These are phyloP conservation scores for Tursiops truncatus DNA, from an alignment of 2,113 vertebrate species.

Conservation along the genomic window DNA sequence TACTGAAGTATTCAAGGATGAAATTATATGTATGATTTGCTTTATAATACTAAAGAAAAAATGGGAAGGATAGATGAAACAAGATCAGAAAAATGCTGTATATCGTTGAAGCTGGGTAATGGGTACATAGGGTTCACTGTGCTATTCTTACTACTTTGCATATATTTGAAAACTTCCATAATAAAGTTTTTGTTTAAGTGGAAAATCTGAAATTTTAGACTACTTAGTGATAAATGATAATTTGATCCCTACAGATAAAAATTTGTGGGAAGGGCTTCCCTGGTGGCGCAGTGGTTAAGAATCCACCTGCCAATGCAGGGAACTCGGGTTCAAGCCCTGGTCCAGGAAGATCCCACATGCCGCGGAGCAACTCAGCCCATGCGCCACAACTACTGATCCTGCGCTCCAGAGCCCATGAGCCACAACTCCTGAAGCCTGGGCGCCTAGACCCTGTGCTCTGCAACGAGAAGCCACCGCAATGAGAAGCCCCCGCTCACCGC, in stretches of 20 bases:
- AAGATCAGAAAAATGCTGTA: background rate
- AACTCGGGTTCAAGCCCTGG: too few species aligned
- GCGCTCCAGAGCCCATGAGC: too few species aligned
- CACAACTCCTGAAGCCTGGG: too few species aligned
- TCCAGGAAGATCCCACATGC: too few species aligned
- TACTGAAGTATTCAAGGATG: background rate
- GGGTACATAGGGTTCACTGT: background rate
- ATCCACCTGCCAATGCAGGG: too few species aligned
- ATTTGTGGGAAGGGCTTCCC: background rate
- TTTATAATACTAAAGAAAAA: background rate
- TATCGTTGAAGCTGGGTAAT: background rate
- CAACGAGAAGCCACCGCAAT: too few species aligned
- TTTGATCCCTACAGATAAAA: background rate
- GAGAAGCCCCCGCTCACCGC: too few species aligned
- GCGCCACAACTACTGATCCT: too few species aligned
- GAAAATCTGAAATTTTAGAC: slow-evolving; percentile 6
- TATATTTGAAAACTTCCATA: background rate
- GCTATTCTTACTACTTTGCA: background rate
- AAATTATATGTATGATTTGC: background rate
- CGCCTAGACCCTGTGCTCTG: too few species aligned
- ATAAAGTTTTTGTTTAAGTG: background rate
- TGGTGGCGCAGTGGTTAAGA: too few species aligned
- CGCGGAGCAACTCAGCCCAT: too few species aligned
- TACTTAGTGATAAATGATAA: background rate
- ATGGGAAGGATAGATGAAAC: background rate